phyloP scores from a whole-genome alignment of 2,888 invertebrate species.

The Autographa gamma region DNA sequence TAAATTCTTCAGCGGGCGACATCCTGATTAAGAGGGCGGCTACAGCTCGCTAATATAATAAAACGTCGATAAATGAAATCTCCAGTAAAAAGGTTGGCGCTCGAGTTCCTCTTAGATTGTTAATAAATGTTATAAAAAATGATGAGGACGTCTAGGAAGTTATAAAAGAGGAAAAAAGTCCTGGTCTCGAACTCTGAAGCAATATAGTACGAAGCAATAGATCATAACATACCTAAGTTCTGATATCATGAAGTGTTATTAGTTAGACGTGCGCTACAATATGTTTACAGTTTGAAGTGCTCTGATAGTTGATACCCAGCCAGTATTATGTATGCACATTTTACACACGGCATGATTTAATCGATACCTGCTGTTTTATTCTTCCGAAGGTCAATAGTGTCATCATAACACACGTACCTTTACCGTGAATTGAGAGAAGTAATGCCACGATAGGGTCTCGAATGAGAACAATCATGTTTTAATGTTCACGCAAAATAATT shows the following conservation, averaged over 20 bases:
- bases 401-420: neutral
- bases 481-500: constrained; percentile 17
- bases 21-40: neutral
- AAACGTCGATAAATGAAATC: neutral
- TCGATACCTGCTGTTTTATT: constrained; percentile 7
- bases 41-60: neutral
- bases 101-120: neutral
- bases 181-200: no score
- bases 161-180: neutral
- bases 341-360: neutral
- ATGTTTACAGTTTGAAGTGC: neutral
- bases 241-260: neutral
- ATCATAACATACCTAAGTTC: neutral
- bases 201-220: neutral
- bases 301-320: neutral
- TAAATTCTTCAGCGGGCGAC: neutral
- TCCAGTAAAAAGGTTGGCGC: neutral
- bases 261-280: neutral
- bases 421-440: neutral
- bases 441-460: neutral
- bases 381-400: neutral
- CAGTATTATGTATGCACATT: neutral
- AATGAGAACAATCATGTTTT: constrained; percentile 21
- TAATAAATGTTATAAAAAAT: neutral
- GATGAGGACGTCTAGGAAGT: neutral